A percentile compares a stretch with the other conserved stretches of the same genome.
These are phyloP conservation scores for Hemichromis elongatus DNA, from an alignment of 2,113 vertebrate species.

Conservation along the genomic window DNA sequence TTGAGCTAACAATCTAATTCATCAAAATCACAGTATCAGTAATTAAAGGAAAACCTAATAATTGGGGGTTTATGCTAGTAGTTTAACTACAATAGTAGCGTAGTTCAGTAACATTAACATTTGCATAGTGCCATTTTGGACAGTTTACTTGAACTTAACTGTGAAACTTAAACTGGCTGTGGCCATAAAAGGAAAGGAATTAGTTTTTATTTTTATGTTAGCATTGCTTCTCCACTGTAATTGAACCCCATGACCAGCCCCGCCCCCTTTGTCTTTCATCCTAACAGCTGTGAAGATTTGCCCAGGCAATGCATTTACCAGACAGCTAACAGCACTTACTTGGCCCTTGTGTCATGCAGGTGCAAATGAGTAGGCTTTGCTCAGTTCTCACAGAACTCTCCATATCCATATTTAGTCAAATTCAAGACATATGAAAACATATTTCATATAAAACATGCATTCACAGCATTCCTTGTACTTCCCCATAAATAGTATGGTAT, in stretches of 20 bases:
- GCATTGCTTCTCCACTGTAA: not conserved
- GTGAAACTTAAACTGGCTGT: not conserved
- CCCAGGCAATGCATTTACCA: not conserved
- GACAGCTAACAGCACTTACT: not conserved
- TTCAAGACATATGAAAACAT: not conserved
- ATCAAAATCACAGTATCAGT: not conserved
- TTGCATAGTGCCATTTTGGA: not conserved
- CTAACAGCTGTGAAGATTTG: not conserved
- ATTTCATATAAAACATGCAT: too few species aligned
- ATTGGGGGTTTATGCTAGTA: not conserved
- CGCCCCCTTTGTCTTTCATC: not conserved
- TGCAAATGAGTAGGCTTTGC: not conserved
- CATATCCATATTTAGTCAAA: not conserved
- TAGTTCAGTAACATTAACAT: not conserved
- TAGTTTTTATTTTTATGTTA: not conserved
- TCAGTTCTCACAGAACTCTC: not conserved
- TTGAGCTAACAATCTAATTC: conserved; percentile 1
- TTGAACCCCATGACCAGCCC: not conserved
- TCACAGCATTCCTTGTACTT: not conserved
- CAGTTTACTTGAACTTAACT: not conserved
- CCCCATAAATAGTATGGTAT: not conserved
- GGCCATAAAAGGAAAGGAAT: not conserved
- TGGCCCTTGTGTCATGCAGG: not conserved
- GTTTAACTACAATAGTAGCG: not conserved
- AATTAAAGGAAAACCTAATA: not conserved